Percentiles rank a stretch among this genome's conserved stretches.
These are phyloP conservation scores for Platerodrilus igneus DNA, from an alignment of 2,888 invertebrate species.

Conservation along the genomic window DNA sequence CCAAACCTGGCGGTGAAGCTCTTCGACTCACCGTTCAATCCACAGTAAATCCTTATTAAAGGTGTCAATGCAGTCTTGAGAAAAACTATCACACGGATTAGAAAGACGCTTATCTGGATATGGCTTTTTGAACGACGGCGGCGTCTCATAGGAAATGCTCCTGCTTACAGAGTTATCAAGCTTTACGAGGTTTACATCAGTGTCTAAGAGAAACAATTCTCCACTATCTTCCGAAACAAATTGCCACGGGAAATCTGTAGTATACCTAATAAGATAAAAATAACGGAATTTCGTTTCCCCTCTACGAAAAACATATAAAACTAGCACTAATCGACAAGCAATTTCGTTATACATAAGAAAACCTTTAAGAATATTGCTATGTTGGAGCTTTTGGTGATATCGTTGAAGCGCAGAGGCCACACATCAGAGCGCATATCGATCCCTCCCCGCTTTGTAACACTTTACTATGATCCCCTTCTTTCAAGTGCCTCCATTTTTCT, in stretches of 20 bases:
- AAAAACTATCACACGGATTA: no score
- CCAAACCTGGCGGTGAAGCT: no score
- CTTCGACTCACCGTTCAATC: no score
- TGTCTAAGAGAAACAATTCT: constrained; percentile 7
- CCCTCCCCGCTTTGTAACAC: constrained; percentile 27
- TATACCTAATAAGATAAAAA: constrained; percentile 17
- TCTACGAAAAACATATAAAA: constrained; percentile 23
- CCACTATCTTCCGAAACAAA: constrained; percentile 8
- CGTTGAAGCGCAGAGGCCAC: constrained; percentile 27
- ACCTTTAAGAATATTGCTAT: constrained; percentile 23
- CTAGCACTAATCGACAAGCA: constrained; percentile 21
- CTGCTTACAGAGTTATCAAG: no score
- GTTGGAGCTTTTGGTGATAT: constrained; percentile 26
- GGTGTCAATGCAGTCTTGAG: no score
- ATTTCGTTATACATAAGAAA: constrained; percentile 23
- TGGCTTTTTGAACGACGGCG: no score
- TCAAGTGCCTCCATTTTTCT: constrained; percentile 28
- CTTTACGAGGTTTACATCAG: constrained; percentile 4
- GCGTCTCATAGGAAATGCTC: no score
- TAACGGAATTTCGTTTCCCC: constrained; percentile 20
- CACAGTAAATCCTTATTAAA: no score
- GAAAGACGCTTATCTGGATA: no score
- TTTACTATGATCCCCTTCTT: constrained; percentile 27
- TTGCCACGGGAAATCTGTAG: constrained; percentile 6
- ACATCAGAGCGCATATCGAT: constrained; percentile 28